A percentile compares a stretch with the other conserved stretches of the same genome.
Evolutionary conservation across 2,113 vertebrate species (phyloP).

Genomic region (Oxyruncus cristatus): DNA sequence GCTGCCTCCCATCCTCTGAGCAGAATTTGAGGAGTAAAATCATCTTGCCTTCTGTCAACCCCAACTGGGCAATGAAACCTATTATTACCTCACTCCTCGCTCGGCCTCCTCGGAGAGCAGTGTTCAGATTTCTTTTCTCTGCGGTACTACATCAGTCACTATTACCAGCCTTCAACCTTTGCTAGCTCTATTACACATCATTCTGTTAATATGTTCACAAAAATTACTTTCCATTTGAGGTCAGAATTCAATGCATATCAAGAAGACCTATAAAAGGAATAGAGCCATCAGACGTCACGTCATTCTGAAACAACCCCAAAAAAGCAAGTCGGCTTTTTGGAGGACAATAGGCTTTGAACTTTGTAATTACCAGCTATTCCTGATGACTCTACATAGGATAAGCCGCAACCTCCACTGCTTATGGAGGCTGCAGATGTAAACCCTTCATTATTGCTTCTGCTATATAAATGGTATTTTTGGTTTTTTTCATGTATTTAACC

Average conservation of each 20-base stretch:
- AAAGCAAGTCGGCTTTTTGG: background rate
- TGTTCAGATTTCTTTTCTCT: slow-evolving; percentile 17
- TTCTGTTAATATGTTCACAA: slow-evolving; percentile 7
- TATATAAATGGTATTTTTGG: background rate
- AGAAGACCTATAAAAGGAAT: background rate
- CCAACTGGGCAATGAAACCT: background rate
- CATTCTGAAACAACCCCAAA: background rate
- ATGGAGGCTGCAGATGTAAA: background rate
- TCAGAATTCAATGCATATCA: background rate
- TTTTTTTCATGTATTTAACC: slow-evolving; percentile 9
- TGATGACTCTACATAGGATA: slow-evolving; percentile 33
- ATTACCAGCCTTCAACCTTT: background rate
- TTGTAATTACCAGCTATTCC: slow-evolving; percentile 11
- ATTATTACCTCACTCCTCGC: background rate
- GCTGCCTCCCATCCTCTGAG: background rate
- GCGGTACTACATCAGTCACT: slow-evolving; percentile 1
- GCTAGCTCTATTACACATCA: background rate
- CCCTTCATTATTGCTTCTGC: slow-evolving; percentile 25
- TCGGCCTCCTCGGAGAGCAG: background rate
- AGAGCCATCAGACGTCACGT: background rate
- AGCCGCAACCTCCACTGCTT: slow-evolving; percentile 8
- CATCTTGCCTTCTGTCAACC: background rate
- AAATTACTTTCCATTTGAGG: background rate
- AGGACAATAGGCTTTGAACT: slow-evolving; percentile 25
- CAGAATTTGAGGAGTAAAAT: background rate